phyloP scores from a whole-genome alignment of 2,888 invertebrate species.

The Metacarcinus magister region DNA sequence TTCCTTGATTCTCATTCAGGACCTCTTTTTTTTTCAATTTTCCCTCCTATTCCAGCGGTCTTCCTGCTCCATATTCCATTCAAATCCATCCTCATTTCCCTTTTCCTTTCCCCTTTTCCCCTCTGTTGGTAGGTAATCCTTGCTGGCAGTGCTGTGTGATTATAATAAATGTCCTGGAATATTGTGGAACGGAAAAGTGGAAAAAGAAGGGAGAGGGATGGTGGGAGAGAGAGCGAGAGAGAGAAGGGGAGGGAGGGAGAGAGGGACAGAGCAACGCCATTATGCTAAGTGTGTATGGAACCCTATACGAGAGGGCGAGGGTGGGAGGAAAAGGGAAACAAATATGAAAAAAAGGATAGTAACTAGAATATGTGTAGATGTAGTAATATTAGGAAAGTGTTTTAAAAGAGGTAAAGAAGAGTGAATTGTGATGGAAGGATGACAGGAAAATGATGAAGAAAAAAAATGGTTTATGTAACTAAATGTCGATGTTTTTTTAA shows the following conservation, averaged over 20 bases:
- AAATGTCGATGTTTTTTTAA: too few species aligned
- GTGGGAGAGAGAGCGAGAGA: neutral
- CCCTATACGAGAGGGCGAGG: neutral
- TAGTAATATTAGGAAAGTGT: neutral
- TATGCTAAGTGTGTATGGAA: too few species aligned
- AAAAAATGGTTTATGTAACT: neutral
- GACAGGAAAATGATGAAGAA: neutral
- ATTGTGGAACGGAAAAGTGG: neutral
- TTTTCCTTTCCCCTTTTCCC: neutral
- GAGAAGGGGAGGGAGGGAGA: too few species aligned
- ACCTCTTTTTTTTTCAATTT: neutral
- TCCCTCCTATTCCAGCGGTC: neutral
- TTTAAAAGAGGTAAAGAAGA: neutral
- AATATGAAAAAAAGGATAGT: neutral
- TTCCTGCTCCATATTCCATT: neutral
- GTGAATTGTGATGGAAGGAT: neutral
- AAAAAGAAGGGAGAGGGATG: neutral
- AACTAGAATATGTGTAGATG: neutral
- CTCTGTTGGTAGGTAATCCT: neutral
- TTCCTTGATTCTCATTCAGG: too few species aligned
- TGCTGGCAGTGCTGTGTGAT: neutral
- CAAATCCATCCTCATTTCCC: neutral
- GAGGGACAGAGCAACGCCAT: too few species aligned
- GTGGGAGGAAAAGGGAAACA: conserved; percentile 9
- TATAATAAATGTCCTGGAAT: conserved; percentile 49